Conservation (phyloP, 2,113 vertebrate genomes). For the Macquaria australasica region DNA sequence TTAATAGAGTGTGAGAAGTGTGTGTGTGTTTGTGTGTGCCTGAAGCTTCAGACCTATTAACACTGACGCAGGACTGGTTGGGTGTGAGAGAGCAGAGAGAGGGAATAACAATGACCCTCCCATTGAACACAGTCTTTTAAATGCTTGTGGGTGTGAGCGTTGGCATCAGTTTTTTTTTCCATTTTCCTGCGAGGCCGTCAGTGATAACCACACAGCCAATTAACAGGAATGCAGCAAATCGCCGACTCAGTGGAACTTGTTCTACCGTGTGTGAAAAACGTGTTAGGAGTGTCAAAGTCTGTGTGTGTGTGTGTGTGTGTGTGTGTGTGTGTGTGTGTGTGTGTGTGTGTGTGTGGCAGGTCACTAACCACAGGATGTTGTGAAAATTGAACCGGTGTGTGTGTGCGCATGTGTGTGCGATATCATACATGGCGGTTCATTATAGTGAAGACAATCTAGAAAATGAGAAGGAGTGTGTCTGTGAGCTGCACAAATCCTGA, state of each 20-base stretch:
- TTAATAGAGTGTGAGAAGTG: conserved; percentile 29
- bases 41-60: background rate
- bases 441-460: no score
- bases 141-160: conserved; percentile 24
- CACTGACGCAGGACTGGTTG: background rate
- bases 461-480: no score
- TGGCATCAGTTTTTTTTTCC: background rate
- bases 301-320: background rate
- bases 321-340: background rate
- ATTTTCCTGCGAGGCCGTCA: background rate
- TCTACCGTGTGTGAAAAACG: conserved; percentile 15
- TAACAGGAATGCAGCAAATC: conserved; percentile 17
- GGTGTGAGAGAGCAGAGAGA: background rate
- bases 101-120: conserved; percentile 31
- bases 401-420: background rate
- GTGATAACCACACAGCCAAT: conserved; percentile 41
- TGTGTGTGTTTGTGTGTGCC: conserved; percentile 2
- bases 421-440: no score
- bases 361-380: conserved; percentile 19
- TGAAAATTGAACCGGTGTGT: background rate
- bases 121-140: background rate
- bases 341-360: background rate
- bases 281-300: conserved; percentile 13
- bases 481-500: background rate
- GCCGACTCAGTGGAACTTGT: conserved; percentile 29